phyloP scores from a whole-genome alignment of 2,888 invertebrate species.

The Sesia bembeciformis region DNA sequence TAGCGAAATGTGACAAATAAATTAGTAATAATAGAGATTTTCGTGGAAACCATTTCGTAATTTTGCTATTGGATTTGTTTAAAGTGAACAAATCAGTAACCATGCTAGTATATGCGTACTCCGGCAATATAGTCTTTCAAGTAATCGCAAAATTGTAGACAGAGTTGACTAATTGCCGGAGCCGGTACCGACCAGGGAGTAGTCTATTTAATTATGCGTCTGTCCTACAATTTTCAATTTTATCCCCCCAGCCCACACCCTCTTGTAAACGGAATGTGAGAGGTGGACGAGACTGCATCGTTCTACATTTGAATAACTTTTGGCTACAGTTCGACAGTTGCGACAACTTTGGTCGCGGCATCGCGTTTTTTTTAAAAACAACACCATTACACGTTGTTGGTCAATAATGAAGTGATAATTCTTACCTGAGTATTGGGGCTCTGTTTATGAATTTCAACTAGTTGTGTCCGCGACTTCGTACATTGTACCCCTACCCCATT shows the following conservation, averaged over 20 bases:
- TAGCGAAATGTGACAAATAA: conserved; percentile 44
- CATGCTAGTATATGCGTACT: no score
- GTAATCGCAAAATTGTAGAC: conserved; percentile 8
- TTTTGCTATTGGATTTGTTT: neutral
- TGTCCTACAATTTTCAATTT: conserved; percentile 36
- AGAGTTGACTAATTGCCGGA: conserved; percentile 26
- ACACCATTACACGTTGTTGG: neutral
- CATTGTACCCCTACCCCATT: no score
- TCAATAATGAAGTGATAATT: no score
- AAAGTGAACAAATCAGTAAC: neutral
- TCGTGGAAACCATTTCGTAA: conserved; percentile 7
- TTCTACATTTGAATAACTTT: conserved; percentile 19
- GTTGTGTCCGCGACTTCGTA: neutral
- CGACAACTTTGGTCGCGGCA: neutral
- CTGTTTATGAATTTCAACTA: neutral
- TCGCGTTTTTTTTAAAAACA: neutral
- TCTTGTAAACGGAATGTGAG: conserved; percentile 19
- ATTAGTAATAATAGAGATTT: conserved; percentile 53
- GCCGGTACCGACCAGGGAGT: conserved; percentile 18
- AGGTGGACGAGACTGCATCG: conserved; percentile 8
- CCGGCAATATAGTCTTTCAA: neutral
- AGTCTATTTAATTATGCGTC: conserved; percentile 30
- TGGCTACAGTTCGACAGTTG: conserved; percentile 17
- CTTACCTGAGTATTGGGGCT: no score
- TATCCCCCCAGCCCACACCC: conserved; percentile 11